Evolutionary conservation across 2,888 invertebrate genomes (phyloP).

Genomic region (Ypsolopha scabrella): DNA sequence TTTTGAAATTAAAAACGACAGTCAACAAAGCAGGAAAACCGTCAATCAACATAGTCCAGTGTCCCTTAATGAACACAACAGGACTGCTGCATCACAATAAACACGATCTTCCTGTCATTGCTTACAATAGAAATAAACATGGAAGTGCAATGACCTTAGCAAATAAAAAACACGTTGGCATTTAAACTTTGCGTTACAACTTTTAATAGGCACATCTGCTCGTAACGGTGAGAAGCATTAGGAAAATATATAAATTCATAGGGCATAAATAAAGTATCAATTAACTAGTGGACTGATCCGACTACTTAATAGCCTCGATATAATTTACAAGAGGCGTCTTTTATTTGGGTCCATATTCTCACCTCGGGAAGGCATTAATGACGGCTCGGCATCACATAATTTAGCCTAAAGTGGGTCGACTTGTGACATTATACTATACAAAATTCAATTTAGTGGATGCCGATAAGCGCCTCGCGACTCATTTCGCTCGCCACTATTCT

Average conservation of each 20-base stretch:
- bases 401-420: conserved; percentile 42
- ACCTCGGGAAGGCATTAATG: conserved; percentile 18
- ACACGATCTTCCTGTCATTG: conserved; percentile 30
- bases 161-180: conserved; percentile 36
- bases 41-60: conserved; percentile 23
- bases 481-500: conserved; percentile 30
- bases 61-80: conserved; percentile 17
- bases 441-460: conserved; percentile 36
- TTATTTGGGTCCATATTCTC: conserved; percentile 7
- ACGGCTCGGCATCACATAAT: conserved; percentile 34
- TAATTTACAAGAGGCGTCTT: conserved; percentile 37
- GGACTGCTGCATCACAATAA: conserved; percentile 34
- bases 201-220: conserved; percentile 54
- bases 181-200: conserved; percentile 40
- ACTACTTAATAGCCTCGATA: conserved; percentile 36
- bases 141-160: conserved; percentile 41
- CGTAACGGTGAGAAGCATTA: conserved; percentile 49
- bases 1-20: conserved; percentile 53
- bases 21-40: conserved; percentile 44
- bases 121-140: conserved; percentile 27
- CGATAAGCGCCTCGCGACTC: conserved; percentile 16
- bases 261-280: conserved; percentile 45
- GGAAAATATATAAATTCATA: conserved; percentile 47
- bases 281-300: conserved; percentile 27
- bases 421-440: conserved; percentile 36